Evolutionary conservation across 2,797 vertebrate species (phyloP), one percentile per base, ranked within the genome.

Genomic region (Pantherophis vulpinus): DNA sequence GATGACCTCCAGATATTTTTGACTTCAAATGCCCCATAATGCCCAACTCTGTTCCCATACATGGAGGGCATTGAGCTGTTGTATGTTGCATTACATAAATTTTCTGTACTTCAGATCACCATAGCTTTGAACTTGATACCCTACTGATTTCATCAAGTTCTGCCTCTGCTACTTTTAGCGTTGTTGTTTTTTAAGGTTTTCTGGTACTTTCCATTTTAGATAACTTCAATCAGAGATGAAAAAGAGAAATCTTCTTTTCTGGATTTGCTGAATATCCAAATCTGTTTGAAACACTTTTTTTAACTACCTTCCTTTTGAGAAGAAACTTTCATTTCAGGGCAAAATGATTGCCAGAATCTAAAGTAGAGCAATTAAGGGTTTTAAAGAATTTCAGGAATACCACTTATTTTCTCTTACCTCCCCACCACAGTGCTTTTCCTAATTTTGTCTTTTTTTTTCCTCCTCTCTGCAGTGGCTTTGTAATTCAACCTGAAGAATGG

Each of bases 401-500:
- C 37, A 83, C 10, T 5, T 83, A 47, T 12, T 25, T 83, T 83
- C 20, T 83, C 20, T 42, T 4, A 23, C 37, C 20, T 47, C 37
- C 20, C 9, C 37, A 83, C 20, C 20, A 12, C 4, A 2, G 20
- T 47, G 23, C 25, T 86, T 86, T 86, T 91, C 59, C 59, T 86
- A 89, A 86, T 51, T 55, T 27, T 23, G 12, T 92, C 13, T 42
- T n/a, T 56, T 95, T 96, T 90, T 95, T 54, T 10, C 51, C 95
- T 95, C 93, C 90, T 95, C 95, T 83, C 93, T 94, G 87, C 96
- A 97, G 96, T 95, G 95, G 94, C 94, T 91, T 96, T 47, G 92
- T 93, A 95, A 94, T 93, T 93, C 92, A 32, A 60, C 10, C 94
- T 93, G 94, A 96, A 94, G 95, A 96, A 93, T 95, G 94, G 90